These are phyloP conservation scores for Takifugu bimaculatus DNA, from an alignment of 2,113 vertebrate genomes.

Conservation along the genomic window DNA sequence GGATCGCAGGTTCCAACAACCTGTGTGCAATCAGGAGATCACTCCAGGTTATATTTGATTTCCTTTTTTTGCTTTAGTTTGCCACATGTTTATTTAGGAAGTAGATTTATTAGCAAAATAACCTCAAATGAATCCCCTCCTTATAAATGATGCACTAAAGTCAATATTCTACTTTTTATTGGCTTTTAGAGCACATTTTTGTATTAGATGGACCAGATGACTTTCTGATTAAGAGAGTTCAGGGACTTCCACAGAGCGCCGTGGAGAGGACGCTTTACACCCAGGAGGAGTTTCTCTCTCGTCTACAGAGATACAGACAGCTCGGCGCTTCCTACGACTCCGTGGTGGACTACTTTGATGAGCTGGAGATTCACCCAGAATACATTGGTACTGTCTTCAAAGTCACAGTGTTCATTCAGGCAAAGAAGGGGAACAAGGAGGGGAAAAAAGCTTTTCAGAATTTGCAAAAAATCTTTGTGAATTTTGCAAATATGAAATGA, in stretches of 20 bases:
- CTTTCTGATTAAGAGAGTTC: slow-evolving; percentile 82
- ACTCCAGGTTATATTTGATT: slow-evolving; percentile 78
- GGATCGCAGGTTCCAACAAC: slow-evolving; percentile 57
- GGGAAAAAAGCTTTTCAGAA: too few relatives aligned
- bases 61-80: neutral
- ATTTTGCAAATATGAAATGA: too few relatives aligned
- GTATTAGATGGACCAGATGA: slow-evolving; percentile 82
- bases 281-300: slow-evolving; percentile 74
- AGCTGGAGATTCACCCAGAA: slow-evolving; percentile 86
- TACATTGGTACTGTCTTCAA: slow-evolving; percentile 76
- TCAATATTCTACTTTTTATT: slow-evolving; percentile 5
- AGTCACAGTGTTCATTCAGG: neutral
- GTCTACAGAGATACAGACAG: slow-evolving; percentile 77
- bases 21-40: slow-evolving; percentile 73
- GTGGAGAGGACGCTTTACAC: slow-evolving; percentile 78
- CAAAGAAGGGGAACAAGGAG: too few relatives aligned
- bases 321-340: slow-evolving; percentile 75
- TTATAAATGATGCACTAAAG: too few relatives aligned
- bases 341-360: slow-evolving; percentile 89
- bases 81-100: neutral
- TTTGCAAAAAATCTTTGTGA: too few relatives aligned
- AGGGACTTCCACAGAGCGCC: slow-evolving; percentile 76
- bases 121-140: neutral
- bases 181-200: slow-evolving; percentile 81
- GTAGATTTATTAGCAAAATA: neutral